Evolutionary conservation across 2,113 vertebrate species (phyloP).

Genomic region (Salminus brasiliensis): DNA sequence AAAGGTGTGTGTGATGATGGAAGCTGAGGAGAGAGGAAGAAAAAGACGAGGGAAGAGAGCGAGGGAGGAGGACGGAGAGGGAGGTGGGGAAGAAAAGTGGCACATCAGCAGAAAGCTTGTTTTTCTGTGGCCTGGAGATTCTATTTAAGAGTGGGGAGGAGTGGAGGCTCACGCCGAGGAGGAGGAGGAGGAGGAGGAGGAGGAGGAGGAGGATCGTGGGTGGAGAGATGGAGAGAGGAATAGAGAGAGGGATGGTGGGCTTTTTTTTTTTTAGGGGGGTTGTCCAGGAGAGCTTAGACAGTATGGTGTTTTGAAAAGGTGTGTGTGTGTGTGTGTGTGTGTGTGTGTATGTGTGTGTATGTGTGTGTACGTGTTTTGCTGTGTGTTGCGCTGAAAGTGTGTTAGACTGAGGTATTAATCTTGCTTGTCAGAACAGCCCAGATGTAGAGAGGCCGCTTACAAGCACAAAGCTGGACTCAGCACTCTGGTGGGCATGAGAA

Average conservation of each 20-base stretch:
- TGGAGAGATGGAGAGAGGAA: slow-evolving; percentile 50
- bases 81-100: slow-evolving; percentile 67
- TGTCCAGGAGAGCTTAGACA: slow-evolving; percentile 34
- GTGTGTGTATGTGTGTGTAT: slow-evolving; percentile 19
- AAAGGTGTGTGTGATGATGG: slow-evolving; percentile 61
- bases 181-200: too few species aligned
- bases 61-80: slow-evolving; percentile 65
- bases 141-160: slow-evolving; percentile 78
- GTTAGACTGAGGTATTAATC: slow-evolving; percentile 91
- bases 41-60: slow-evolving; percentile 62
- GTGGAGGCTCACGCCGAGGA: slow-evolving; percentile 41
- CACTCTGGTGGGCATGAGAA: slow-evolving; percentile 87
- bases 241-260: slow-evolving; percentile 49
- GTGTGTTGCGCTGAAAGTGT: slow-evolving; percentile 58
- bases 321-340: too few species aligned
- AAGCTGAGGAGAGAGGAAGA: slow-evolving; percentile 59
- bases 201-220: slow-evolving; percentile 38
- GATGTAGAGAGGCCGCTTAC: slow-evolving; percentile 93
- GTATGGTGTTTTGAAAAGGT: slow-evolving; percentile 54
- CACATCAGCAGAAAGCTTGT: slow-evolving; percentile 89
- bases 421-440: slow-evolving; percentile 96
- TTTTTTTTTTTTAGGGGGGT: slow-evolving; percentile 8
- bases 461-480: slow-evolving; percentile 96
- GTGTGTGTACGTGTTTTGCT: slow-evolving; percentile 40
- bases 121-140: slow-evolving; percentile 85